Evolutionary conservation across 2,888 invertebrate species (phyloP), one percentile per base, ranked within the genome.

Genomic region (Lasioglossum villosulum): DNA sequence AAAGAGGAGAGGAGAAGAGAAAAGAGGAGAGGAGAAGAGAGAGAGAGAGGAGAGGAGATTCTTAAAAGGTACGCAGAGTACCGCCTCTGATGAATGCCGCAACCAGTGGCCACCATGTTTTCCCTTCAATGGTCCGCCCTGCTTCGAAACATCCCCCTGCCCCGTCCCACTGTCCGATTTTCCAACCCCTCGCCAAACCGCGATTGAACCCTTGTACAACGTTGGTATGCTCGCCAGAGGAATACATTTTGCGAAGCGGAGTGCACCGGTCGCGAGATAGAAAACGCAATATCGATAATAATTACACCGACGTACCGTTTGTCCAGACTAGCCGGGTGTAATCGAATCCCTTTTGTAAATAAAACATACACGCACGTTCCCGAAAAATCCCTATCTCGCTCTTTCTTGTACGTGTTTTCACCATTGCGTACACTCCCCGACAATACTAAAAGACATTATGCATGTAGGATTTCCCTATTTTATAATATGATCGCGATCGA

Each of bases 71-170:
- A 88, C 88, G 90, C 86, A 92, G 91, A 91, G 92, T 90, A 91
- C 92, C 93, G 92, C 94, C 94, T 95, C 93, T 94, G 93, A 94
- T 92, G 92, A 93, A 93, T 93, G 92, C 93, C 92, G 93, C 93
- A 94, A 92, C 94, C 93, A 93, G 93, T 94, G 93, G 93, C 92
- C 92, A 92, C 90, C 90, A 88, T 91, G 90, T 90, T 91, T 90
- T 91, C 90, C 90, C 89, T 90, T 85, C 87, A 86, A 88, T 86
- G 90, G 86, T 88, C 90, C 90, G 90, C 90, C 90, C 90, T 89
- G 85, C 82, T 87, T 59, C 89, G 86, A 91, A 90, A 86, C 83
- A 87, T 84, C 89, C 89, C 81, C 88, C 89, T 82, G 83, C 84
- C 86, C 72, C 89, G 84, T 88, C 89, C 86, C 88, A 82, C 83